Evolutionary conservation across 2,113 vertebrate species (phyloP).

Genomic region (Caloenas nicobarica): DNA sequence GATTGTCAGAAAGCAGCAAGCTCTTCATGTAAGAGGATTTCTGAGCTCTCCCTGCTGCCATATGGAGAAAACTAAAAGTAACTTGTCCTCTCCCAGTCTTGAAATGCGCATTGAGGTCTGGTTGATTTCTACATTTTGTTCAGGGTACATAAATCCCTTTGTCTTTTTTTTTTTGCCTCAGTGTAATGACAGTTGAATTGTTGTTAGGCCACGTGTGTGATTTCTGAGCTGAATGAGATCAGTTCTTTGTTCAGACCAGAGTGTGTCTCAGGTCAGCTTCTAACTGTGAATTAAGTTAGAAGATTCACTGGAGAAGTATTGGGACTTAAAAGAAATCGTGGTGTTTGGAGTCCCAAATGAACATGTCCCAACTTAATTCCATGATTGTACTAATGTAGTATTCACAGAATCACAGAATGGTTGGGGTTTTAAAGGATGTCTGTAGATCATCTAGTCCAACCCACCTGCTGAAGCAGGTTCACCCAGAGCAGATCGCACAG

Average conservation of each 20-base stretch:
- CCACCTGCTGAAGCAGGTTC: too few relatives aligned
- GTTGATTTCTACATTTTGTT: accelerated
- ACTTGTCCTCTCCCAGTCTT: background rate
- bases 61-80: background rate
- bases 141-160: background rate
- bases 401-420: too few relatives aligned
- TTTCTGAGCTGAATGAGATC: background rate
- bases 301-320: background rate
- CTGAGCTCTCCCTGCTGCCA: background rate
- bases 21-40: background rate
- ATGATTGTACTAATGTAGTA: background rate
- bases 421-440: too few relatives aligned
- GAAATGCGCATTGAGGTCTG: background rate
- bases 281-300: background rate
- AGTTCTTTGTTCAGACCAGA: background rate
- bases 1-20: background rate
- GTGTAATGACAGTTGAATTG: background rate
- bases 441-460: too few relatives aligned
- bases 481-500: too few relatives aligned
- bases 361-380: background rate
- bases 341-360: background rate
- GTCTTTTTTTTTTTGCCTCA: background rate
- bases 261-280: background rate
- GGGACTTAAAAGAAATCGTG: background rate
- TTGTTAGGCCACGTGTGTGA: background rate